Conservation (phyloP, 2,888 invertebrate genomes). For the Pimpla rufipes region DNA sequence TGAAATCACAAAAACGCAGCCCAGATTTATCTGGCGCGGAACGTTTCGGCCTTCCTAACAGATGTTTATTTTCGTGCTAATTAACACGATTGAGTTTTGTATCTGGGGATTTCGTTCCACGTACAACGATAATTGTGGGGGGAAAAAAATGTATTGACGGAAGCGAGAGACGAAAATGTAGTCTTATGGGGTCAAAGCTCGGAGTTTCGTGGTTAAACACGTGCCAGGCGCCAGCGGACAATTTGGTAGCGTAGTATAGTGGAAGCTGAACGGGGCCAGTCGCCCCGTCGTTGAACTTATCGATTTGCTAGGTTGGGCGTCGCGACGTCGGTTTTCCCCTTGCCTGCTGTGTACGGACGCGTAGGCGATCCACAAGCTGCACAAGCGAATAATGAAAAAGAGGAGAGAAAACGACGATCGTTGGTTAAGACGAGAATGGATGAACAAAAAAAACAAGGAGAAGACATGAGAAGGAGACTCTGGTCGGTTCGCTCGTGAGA, state of each 20-base stretch:
- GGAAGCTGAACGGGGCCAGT: conserved; percentile 44
- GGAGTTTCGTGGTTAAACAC: conserved; percentile 1
- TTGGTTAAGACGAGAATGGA: background rate
- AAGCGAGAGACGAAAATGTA: too few species aligned
- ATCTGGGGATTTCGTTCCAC: too few species aligned
- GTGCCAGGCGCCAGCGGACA: conserved; percentile 29
- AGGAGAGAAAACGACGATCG: background rate
- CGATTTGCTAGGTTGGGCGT: conserved; percentile 62
- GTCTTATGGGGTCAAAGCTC: conserved; percentile 5
- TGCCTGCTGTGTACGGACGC: background rate
- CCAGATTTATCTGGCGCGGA: too few species aligned
- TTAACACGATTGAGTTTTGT: too few species aligned
- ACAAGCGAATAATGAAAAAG: background rate
- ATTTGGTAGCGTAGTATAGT: background rate
- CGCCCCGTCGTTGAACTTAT: conserved; percentile 60
- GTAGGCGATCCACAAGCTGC: conserved; percentile 2
- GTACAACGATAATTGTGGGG: too few species aligned
- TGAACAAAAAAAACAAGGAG: background rate
- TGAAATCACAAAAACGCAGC: too few species aligned
- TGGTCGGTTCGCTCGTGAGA: background rate
- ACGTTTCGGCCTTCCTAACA: too few species aligned
- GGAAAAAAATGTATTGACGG: too few species aligned
- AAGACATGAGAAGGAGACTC: background rate
- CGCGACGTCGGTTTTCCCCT: conserved; percentile 53
- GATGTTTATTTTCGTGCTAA: too few species aligned